A percentile compares a stretch with the other conserved stretches of the same genome.
phyloP scores from a whole-genome alignment of 2,797 vertebrate species.

The Cichlasoma orientale region DNA sequence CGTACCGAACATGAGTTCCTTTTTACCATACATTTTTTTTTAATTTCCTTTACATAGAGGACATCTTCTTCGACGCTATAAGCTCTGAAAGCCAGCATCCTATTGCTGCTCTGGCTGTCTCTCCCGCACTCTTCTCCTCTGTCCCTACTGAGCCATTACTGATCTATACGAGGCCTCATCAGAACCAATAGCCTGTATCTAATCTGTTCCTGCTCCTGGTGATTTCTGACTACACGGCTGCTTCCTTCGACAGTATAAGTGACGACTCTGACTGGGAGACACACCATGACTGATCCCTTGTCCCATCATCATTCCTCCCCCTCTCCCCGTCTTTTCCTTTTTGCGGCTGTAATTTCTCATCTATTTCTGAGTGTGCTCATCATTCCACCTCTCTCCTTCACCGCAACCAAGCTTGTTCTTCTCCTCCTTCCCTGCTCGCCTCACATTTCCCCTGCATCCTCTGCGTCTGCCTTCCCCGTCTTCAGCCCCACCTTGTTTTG shows the following conservation, averaged over 20 bases:
- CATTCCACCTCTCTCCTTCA: background rate
- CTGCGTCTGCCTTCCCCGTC: background rate
- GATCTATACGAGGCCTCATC: conserved; percentile 66
- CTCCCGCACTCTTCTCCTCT: conserved; percentile 11
- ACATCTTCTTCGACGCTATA: background rate
- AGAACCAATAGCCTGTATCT: conserved; percentile 67
- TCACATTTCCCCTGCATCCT: background rate
- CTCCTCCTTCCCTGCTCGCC: background rate
- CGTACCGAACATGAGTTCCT: background rate
- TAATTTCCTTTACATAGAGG: background rate
- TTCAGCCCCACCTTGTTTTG: conserved; percentile 34
- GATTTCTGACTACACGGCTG: conserved; percentile 50
- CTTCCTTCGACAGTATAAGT: conserved; percentile 42
- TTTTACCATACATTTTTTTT: background rate
- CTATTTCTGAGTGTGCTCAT: background rate
- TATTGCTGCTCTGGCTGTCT: conserved; percentile 10
- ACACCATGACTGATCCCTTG: conserved; percentile 45
- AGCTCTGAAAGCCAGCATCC: conserved; percentile 5
- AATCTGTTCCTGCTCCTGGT: conserved; percentile 64
- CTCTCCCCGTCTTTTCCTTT: background rate
- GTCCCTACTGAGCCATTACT: conserved; percentile 60
- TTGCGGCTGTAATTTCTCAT: conserved; percentile 5
- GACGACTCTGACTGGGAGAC: conserved; percentile 46
- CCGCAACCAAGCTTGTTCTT: background rate
- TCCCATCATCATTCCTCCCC: conserved; percentile 17